These are phyloP conservation scores for Thamnophis sirtalis DNA, from an alignment of 2,113 vertebrate species.

Conservation along the genomic window DNA sequence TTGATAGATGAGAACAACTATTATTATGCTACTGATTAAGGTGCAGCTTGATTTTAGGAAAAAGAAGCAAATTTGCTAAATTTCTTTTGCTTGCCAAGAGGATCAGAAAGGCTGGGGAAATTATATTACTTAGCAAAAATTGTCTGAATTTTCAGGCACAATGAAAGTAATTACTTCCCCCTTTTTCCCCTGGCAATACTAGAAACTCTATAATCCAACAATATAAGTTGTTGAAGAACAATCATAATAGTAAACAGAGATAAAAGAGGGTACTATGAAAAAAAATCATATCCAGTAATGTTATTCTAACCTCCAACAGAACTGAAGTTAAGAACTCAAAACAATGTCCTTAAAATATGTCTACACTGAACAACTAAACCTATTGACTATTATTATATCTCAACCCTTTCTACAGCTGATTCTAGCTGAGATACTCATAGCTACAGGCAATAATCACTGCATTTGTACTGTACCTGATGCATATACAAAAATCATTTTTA, in stretches of 20 bases:
- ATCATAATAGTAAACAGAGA: background rate
- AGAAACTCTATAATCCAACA: constrained; percentile 17
- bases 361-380: background rate
- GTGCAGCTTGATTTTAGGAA: background rate
- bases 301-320: background rate
- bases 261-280: background rate
- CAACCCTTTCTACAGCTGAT: background rate
- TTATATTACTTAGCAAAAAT: background rate
- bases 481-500: background rate
- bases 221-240: constrained; percentile 35
- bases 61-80: constrained; percentile 17
- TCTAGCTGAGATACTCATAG: background rate
- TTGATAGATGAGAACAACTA: background rate
- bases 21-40: background rate
- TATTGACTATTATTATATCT: background rate
- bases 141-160: constrained; percentile 31
- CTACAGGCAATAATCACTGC: background rate
- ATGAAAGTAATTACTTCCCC: constrained; percentile 27
- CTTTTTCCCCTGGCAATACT: constrained; percentile 35
- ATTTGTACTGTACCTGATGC: background rate
- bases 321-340: background rate
- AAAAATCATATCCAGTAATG: background rate
- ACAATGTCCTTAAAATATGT: background rate
- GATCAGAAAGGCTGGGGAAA: background rate
- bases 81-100: background rate